Evolutionary conservation across 2,888 invertebrate species (phyloP).

Genomic region (Ferrisia virgata): DNA sequence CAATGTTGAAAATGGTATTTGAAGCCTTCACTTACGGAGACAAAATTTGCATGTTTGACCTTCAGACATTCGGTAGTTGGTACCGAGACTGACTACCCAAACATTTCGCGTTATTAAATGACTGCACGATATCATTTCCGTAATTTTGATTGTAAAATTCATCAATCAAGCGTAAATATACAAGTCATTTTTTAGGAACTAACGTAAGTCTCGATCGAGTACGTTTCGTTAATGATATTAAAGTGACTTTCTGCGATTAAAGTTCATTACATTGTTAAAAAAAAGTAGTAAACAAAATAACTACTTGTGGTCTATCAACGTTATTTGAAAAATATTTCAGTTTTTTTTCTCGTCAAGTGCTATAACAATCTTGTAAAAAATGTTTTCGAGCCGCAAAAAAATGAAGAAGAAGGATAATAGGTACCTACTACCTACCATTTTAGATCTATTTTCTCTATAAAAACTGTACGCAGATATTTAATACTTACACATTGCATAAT

Average conservation of each 20-base stretch:
- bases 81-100: too few relatives aligned
- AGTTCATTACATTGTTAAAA: background rate
- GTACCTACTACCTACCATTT: too few relatives aligned
- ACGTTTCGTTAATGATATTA: background rate
- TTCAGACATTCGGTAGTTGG: background rate
- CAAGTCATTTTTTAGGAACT: background rate
- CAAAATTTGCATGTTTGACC: background rate
- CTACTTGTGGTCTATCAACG: too few relatives aligned
- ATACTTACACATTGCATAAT: background rate
- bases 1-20: too few relatives aligned
- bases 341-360: too few relatives aligned
- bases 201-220: background rate
- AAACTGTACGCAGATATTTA: background rate
- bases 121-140: background rate
- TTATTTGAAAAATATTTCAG: background rate
- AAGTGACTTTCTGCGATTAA: background rate
- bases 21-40: too few relatives aligned
- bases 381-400: too few relatives aligned
- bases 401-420: too few relatives aligned
- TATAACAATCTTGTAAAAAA: too few relatives aligned
- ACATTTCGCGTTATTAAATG: background rate
- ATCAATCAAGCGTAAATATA: background rate
- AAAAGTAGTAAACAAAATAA: too few relatives aligned
- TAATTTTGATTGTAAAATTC: background rate
- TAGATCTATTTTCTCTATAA: background rate